Conservation (phyloP, 2,888 invertebrate genomes). For the Linyphia triangularis region DNA sequence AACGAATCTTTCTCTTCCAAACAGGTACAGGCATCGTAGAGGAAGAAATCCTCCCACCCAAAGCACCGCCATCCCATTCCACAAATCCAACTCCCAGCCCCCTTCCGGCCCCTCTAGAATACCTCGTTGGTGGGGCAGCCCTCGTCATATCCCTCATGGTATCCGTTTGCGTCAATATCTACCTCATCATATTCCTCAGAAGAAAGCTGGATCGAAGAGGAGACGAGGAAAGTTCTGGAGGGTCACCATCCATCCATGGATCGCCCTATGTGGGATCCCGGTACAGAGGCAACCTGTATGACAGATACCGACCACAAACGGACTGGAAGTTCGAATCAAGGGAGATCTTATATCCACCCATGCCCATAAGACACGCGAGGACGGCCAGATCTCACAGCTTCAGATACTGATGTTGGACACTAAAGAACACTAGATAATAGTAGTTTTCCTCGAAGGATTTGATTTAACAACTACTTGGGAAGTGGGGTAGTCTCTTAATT, state of each 20-base stretch:
- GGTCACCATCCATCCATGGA: conserved; percentile 20
- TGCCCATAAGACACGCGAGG: conserved; percentile 68
- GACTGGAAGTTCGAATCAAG: conserved; percentile 69
- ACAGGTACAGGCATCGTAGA: conserved; percentile 66
- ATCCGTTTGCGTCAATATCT: conserved; percentile 67
- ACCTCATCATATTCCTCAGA: conserved; percentile 52
- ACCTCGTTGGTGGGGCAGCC: conserved; percentile 62
- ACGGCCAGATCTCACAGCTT: conserved; percentile 68
- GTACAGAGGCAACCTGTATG: conserved; percentile 49
- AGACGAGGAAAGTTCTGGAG: conserved; percentile 41
- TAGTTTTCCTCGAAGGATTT: too few species aligned
- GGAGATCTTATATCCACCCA: conserved; percentile 72
- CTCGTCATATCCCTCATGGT: conserved; percentile 52
- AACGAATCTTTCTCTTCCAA: not conserved
- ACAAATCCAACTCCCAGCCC: not conserved
- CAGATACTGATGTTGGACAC: conserved; percentile 54
- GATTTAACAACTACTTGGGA: too few species aligned
- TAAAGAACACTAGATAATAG: too few species aligned
- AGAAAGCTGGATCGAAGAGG: conserved; percentile 12
- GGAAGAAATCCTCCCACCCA: conserved; percentile 51
- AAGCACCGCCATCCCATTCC: conserved; percentile 7
- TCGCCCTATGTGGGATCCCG: conserved; percentile 22
- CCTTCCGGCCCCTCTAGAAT: conserved; percentile 46
- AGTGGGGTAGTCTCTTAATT: too few species aligned
- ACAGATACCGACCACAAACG: conserved; percentile 49